Conservation (phyloP, 2,888 invertebrate genomes). For the Nymphalis c-album region DNA sequence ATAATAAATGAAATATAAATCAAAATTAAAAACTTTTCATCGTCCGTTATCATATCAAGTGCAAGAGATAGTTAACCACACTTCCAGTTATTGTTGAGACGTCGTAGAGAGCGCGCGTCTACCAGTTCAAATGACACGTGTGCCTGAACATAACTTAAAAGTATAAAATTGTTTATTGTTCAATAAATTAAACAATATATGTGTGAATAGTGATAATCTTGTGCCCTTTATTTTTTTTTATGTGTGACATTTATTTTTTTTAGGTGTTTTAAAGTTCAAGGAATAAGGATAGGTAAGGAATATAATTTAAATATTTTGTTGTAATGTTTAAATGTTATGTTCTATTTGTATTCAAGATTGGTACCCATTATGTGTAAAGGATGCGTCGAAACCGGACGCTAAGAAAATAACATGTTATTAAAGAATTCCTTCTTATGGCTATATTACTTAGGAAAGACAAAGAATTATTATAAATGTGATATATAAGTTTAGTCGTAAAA, state of each 20-base stretch:
- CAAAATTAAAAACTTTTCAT: slow-evolving; percentile 32
- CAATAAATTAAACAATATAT: neutral
- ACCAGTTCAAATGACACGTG: slow-evolving; percentile 27
- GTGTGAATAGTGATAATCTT: slow-evolving; percentile 39
- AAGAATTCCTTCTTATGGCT: neutral
- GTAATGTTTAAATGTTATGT: neutral
- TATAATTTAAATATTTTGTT: slow-evolving; percentile 8
- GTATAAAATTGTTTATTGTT: slow-evolving; percentile 12
- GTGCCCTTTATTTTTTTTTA: slow-evolving; percentile 26
- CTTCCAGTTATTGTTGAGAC: slow-evolving; percentile 34
- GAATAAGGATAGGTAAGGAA: slow-evolving; percentile 19
- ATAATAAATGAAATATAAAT: neutral
- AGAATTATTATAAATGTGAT: neutral
- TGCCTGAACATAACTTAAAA: slow-evolving; percentile 14
- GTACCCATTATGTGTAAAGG: slow-evolving; percentile 6
- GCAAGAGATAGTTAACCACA: slow-evolving; percentile 65
- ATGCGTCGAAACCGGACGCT: slow-evolving; percentile 13
- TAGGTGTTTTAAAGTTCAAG: neutral
- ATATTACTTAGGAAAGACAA: slow-evolving; percentile 1
- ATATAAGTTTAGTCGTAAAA: neutral
- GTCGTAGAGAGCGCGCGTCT: slow-evolving; percentile 58
- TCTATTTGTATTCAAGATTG: slow-evolving; percentile 16
- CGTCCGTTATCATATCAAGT: slow-evolving; percentile 72
- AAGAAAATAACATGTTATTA: slow-evolving; percentile 8
- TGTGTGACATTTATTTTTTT: slow-evolving; percentile 35